Percentiles rank a stretch among this genome's conserved stretches.
Evolutionary conservation across 30 jellyfish, hydroid and myxozoan species (phyloP).

Genomic region (Phacellophora camtschatica): DNA sequence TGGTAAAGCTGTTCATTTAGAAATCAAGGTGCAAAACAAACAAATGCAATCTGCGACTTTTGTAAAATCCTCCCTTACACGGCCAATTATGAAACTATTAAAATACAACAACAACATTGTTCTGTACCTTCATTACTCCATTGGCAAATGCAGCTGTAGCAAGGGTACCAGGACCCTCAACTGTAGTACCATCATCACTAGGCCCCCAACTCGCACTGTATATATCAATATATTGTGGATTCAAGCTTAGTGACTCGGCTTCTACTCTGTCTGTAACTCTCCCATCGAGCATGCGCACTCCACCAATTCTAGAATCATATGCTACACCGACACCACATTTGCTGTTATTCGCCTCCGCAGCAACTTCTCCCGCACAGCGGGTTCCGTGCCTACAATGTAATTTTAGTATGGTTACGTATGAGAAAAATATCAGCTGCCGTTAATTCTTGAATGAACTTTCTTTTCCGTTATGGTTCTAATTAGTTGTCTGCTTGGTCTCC

Average conservation of each 20-base stretch:
- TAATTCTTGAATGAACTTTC: too few species aligned
- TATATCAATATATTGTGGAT: slow-evolving; percentile 98
- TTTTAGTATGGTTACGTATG: background rate
- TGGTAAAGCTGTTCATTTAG: too few species aligned
- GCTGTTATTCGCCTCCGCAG: slow-evolving; percentile 99
- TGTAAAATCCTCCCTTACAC: too few species aligned
- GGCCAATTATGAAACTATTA: too few species aligned
- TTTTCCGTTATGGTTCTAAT: too few species aligned
- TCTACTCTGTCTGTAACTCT: slow-evolving; percentile 99
- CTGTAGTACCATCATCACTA: slow-evolving; percentile 99
- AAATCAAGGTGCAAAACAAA: too few species aligned
- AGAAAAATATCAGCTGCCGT: too few species aligned
- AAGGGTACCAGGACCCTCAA: slow-evolving; percentile 99
- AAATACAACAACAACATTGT: too few species aligned
- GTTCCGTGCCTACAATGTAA: slow-evolving; percentile 94
- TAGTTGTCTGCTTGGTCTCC: too few species aligned
- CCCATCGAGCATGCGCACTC: slow-evolving; percentile 99
- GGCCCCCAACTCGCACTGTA: slow-evolving; percentile 99
- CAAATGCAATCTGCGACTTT: too few species aligned
- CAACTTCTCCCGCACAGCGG: slow-evolving; percentile 99
- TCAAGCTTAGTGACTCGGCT: slow-evolving; percentile 96
- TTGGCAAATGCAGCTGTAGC: slow-evolving; percentile 96
- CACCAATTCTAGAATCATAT: slow-evolving; percentile 95
- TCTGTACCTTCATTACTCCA: slow-evolving; percentile 88
- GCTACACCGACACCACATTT: slow-evolving; percentile 99